Conservation (phyloP, 2,888 invertebrate genomes). For the Ommatoiulus sabulosus region DNA sequence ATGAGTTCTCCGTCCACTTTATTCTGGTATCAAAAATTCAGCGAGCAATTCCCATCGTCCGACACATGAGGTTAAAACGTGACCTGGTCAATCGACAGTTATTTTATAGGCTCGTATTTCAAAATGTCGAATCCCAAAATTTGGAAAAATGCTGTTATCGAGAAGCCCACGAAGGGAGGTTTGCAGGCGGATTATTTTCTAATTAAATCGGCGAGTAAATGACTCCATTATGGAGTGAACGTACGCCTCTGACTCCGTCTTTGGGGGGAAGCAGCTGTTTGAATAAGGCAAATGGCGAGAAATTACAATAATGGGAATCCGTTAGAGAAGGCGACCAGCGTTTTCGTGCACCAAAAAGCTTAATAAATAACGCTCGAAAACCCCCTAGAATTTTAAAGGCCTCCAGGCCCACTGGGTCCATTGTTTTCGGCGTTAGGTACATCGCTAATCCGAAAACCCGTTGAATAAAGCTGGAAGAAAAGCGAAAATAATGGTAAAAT, state of each 20-base stretch:
- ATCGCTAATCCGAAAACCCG: background rate
- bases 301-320: slow-evolving; percentile 16
- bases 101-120: background rate
- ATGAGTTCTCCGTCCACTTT: too few species aligned
- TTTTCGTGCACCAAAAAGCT: background rate
- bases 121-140: background rate
- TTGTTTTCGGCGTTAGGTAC: background rate
- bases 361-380: background rate
- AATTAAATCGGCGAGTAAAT: slow-evolving; percentile 6
- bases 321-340: background rate
- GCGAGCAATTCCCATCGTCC: too few species aligned
- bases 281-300: background rate
- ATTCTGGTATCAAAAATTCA: too few species aligned
- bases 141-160: too few species aligned
- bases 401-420: background rate
- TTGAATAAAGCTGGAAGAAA: background rate
- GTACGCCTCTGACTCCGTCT: background rate
- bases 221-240: background rate
- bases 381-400: background rate
- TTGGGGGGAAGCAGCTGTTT: background rate
- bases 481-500: slow-evolving; percentile 16
- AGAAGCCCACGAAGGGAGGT: background rate
- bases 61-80: too few species aligned
- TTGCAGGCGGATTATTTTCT: background rate
- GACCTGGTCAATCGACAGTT: too few species aligned